phyloP scores from a whole-genome alignment of 2,888 invertebrate species.

The Papilio demoleus region DNA sequence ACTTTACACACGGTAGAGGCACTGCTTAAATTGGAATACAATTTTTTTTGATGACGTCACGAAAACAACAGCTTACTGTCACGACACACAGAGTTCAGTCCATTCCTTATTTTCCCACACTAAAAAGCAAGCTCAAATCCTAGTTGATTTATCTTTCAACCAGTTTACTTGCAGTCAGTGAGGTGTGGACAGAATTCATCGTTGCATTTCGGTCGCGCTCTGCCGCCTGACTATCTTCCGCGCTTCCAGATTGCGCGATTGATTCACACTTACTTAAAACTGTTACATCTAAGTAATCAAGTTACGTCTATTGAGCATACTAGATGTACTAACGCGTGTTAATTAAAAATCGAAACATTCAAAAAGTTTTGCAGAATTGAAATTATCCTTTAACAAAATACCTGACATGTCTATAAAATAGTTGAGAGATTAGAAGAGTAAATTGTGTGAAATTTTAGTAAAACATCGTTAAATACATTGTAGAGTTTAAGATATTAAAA shows the following conservation, averaged over 20 bases:
- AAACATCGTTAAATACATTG: background rate
- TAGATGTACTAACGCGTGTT: background rate
- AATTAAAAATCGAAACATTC: background rate
- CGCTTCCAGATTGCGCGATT: background rate
- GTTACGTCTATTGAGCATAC: background rate
- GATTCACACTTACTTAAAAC: conserved; percentile 12
- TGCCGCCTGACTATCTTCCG: conserved; percentile 30
- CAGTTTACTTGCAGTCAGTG: conserved; percentile 1
- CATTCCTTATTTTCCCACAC: background rate
- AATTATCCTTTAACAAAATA: background rate
- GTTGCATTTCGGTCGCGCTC: conserved; percentile 33
- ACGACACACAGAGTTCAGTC: too few species aligned
- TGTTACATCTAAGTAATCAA: conserved; percentile 13
- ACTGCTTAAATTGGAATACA: too few species aligned
- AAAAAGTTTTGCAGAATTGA: background rate
- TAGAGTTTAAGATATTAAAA: background rate
- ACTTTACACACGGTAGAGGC: too few species aligned
- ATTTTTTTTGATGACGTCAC: too few species aligned
- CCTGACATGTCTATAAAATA: too few species aligned
- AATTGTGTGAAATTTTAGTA: background rate
- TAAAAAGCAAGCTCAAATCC: background rate
- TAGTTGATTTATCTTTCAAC: conserved; percentile 1
- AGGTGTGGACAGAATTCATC: conserved; percentile 5
- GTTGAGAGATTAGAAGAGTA: background rate
- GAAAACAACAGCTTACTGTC: too few species aligned